Evolutionary conservation across 2,888 invertebrate species (phyloP), one percentile per base, ranked within the genome.

Genomic region (Sisyra terminalis): DNA sequence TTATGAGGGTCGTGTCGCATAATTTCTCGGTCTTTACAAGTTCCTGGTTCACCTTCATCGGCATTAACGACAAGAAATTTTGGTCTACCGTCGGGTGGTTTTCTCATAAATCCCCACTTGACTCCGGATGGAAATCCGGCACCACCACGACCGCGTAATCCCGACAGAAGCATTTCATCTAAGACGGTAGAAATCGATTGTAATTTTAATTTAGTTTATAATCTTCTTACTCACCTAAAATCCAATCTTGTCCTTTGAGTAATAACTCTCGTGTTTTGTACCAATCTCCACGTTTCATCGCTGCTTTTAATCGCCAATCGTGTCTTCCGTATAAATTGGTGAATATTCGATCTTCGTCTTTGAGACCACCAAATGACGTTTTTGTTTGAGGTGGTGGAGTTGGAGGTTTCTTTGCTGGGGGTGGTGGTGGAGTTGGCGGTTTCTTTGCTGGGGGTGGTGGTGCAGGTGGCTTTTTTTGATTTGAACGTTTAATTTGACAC

Each of bases 21-120:
- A 52, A 98, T 98, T 59, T 98, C 98, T 40, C 98, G 73, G 65
- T 99, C 98, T 60, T 99, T 99, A 64, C 98, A 97, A 0, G 98
- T 99, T 1, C 98, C 98, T 0, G 98, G 98, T 58, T 99, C 98
- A 17, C 97, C 98, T 65, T 99, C 98, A 59, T 99, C 98, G 43
- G 96, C 98, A 61, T 99, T 99, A 0, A 99, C 90, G 2, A 97
- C 97, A 39, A 99, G 69, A 65, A 96, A 98, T 57, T 93, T 94
- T 1, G 98, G 98, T 46, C 97, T 80, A 10, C 93, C 93, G 63
- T 94, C 94, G 0, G 79, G 73, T 0, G 98, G 98, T 60, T 94
- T 97, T 58, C 92, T 93, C 98, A 99, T 99, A 65, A 99, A 99
- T 3, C 96, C 92, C 98, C 98, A 99, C 63, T 99, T 99, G 90